phyloP scores from a whole-genome alignment of 1,140 invertebrate species.

The Mactra quadrangularis region DNA sequence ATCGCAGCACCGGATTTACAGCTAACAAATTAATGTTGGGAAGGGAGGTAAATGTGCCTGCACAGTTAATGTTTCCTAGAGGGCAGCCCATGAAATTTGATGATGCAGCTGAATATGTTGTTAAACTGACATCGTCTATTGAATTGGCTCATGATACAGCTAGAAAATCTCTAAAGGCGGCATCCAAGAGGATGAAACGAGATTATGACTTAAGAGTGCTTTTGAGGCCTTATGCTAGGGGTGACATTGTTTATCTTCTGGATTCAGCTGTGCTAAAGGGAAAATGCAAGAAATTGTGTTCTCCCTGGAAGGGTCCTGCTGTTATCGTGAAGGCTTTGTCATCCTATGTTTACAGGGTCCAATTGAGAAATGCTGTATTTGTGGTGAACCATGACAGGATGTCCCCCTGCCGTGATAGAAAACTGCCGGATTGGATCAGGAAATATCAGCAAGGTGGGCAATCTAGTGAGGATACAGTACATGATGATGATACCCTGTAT shows the following conservation, averaged over 20 bases:
- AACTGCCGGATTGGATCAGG: slow-evolving; percentile 12
- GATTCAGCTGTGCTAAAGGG: slow-evolving; percentile 32
- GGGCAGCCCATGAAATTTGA: no score
- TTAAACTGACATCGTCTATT: not conserved
- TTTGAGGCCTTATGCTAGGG: slow-evolving; percentile 5
- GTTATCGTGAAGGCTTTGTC: slow-evolving; percentile 26
- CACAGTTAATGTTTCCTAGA: slow-evolving; percentile 24
- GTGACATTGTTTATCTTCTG: slow-evolving; percentile 14
- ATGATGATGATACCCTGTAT: no score
- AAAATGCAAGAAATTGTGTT: slow-evolving; percentile 26
- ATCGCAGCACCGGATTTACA: not conserved
- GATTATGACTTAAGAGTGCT: slow-evolving; percentile 2
- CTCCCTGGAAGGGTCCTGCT: slow-evolving; percentile 34
- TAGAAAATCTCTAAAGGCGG: not conserved
- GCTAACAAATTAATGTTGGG: slow-evolving; percentile 32
- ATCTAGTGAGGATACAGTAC: no score
- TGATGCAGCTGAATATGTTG: not conserved
- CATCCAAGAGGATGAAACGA: slow-evolving; percentile 1
- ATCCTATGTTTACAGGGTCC: no score
- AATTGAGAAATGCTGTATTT: no score
- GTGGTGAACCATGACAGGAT: no score
- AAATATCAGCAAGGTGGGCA: no score
- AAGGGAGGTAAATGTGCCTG: slow-evolving; percentile 32
- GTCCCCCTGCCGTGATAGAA: slow-evolving; percentile 4
- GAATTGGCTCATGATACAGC: not conserved